Evolutionary conservation across 2,888 invertebrate species (phyloP).

Genomic region (Torymus auratus): DNA sequence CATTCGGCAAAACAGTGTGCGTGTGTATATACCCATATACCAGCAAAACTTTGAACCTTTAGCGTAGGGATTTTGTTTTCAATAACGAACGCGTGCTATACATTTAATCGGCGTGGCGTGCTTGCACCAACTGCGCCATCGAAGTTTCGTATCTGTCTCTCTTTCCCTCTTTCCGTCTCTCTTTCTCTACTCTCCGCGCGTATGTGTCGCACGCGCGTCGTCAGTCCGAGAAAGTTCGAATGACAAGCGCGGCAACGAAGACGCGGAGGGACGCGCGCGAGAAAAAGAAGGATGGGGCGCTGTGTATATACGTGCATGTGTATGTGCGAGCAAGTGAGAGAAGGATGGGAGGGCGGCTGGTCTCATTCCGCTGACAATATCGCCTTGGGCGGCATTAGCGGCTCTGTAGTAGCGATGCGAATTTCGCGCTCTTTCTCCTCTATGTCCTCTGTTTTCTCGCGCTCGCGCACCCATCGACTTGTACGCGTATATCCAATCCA

Average conservation of each 20-base stretch:
- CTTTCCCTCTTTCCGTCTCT: background rate
- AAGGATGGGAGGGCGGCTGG: conserved; percentile 56
- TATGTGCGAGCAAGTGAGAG: conserved; percentile 34
- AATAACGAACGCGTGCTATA: background rate
- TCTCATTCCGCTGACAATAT: conserved; percentile 74
- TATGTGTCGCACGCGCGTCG: too few relatives aligned
- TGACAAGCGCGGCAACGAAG: conserved; percentile 61
- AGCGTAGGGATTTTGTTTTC: conserved; percentile 19
- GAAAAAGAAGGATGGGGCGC: conserved; percentile 45
- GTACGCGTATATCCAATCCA: conserved; percentile 51
- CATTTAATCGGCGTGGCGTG: conserved; percentile 23
- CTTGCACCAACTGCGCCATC: conserved; percentile 8
- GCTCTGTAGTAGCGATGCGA: conserved; percentile 65
- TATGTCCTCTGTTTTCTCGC: background rate
- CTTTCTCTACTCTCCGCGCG: background rate
- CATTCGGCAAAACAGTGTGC: background rate
- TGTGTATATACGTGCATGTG: background rate
- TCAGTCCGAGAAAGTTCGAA: conserved; percentile 62
- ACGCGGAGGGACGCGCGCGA: conserved; percentile 9
- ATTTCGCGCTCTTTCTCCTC: conserved; percentile 59
- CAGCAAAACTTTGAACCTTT: background rate
- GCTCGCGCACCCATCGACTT: background rate
- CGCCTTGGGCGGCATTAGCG: conserved; percentile 73
- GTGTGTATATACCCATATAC: background rate
- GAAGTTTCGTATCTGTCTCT: conserved; percentile 38